phyloP scores from a whole-genome alignment of 2,888 invertebrate genomes.

The Geotrupes spiniger region DNA sequence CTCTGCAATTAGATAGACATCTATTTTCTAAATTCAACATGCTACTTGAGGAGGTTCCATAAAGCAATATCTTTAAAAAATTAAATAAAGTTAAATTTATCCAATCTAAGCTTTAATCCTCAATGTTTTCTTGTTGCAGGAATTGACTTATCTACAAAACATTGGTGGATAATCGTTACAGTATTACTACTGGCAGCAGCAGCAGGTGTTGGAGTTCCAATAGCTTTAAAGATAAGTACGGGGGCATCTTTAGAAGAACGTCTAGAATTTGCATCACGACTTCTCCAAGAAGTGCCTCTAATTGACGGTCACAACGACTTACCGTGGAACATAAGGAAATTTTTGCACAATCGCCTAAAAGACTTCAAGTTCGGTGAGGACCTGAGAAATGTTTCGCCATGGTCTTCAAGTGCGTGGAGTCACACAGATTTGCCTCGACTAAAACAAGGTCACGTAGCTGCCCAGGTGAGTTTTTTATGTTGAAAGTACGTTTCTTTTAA shows the following conservation, averaged over 20 bases:
- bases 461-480: slow-evolving; percentile 62
- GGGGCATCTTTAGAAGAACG: slow-evolving; percentile 76
- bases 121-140: slow-evolving; percentile 51
- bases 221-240: slow-evolving; percentile 73
- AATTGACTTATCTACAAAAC: slow-evolving; percentile 59
- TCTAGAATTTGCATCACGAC: slow-evolving; percentile 68
- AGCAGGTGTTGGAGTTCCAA: slow-evolving; percentile 76
- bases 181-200: slow-evolving; percentile 74
- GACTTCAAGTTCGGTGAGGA: slow-evolving; percentile 75
- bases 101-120: too few relatives aligned
- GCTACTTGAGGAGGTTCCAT: too few relatives aligned
- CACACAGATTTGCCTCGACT: slow-evolving; percentile 76
- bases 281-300: slow-evolving; percentile 74
- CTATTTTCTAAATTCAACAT: too few relatives aligned
- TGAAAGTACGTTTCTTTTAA: too few relatives aligned
- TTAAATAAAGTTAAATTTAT: too few relatives aligned
- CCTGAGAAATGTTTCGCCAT: slow-evolving; percentile 65
- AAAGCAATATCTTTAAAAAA: too few relatives aligned
- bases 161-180: slow-evolving; percentile 75
- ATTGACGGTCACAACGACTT: slow-evolving; percentile 88
- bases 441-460: slow-evolving; percentile 71
- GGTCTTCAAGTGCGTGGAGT: slow-evolving; percentile 72
- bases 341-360: slow-evolving; percentile 82
- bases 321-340: slow-evolving; percentile 88
- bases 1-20: too few relatives aligned